A percentile compares a stretch with the other conserved stretches of the same genome.
Evolutionary conservation across 2,113 vertebrate species (phyloP).

Genomic region (Sceloporus tristichus): DNA sequence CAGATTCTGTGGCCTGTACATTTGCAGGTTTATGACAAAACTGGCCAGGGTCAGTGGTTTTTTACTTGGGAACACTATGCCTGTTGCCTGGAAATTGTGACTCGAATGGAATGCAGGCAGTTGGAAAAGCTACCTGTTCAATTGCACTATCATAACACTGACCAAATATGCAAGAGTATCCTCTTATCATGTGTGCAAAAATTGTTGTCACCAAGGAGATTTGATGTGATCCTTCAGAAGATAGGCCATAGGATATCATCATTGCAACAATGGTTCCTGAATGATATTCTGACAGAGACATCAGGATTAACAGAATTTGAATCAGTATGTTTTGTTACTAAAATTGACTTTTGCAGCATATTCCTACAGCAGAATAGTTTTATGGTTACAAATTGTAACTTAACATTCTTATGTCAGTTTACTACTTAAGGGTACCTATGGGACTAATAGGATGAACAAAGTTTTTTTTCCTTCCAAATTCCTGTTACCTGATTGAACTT

Average conservation of each 20-base stretch:
- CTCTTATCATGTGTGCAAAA: conserved; percentile 53
- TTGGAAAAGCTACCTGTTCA: conserved; percentile 68
- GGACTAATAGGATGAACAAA: conserved; percentile 79
- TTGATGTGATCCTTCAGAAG: conserved; percentile 49
- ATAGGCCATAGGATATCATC: conserved; percentile 43
- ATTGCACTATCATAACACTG: conserved; percentile 82
- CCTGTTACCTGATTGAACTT: conserved; percentile 80
- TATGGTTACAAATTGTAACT: conserved; percentile 78
- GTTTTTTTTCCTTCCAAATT: conserved; percentile 75
- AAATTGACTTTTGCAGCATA: conserved; percentile 77
- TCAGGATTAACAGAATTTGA: conserved; percentile 61
- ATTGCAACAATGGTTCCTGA: conserved; percentile 38
- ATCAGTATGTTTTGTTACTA: conserved; percentile 75
- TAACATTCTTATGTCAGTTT: conserved; percentile 80
- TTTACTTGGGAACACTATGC: conserved; percentile 59
- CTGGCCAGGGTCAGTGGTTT: conserved; percentile 57
- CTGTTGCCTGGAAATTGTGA: conserved; percentile 66
- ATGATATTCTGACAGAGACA: conserved; percentile 59
- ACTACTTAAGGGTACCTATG: conserved; percentile 77
- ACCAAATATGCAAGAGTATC: conserved; percentile 81
- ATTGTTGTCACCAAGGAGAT: conserved; percentile 16
- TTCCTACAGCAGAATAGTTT: conserved; percentile 77
- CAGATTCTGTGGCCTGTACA: conserved; percentile 53
- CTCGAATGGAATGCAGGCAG: conserved; percentile 41
- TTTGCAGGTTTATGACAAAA: conserved; percentile 46